Base-by-base conservation (phyloP, 2,797 vertebrate genomes). In the Trachurus trachurus region DNA sequence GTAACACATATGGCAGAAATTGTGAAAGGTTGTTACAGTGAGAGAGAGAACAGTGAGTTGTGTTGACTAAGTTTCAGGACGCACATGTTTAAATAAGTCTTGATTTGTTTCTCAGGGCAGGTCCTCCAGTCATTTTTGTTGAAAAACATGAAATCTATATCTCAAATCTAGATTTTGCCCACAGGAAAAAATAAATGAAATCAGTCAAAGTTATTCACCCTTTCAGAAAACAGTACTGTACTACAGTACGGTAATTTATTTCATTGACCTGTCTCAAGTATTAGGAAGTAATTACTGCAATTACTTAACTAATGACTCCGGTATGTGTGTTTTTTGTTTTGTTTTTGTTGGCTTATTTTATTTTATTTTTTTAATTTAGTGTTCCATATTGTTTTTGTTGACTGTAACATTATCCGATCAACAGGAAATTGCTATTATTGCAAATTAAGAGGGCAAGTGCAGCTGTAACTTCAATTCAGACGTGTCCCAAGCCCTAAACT, bases 191-290 rank as follows among this genome's bases (percentile, higher is more conserved):
- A 45, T 44, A 45, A 74, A 76, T 19, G 6, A 67, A 40, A 72
- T 52, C 40, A 37, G 57, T 76, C 37, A 57, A 16, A 3, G 73
- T 70, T 71, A 56, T 74, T 83, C 65, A 64, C 66, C 56, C 47
- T 61, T 59, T 76, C 31, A 70, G 69, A 50, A 59, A 82, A 83
- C 73, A 80, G 49, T 68, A 66, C 78, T 81, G 82, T 66, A 83
- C 64, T 89, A n/a, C n/a, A n/a, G n/a, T n/a, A n/a, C n/a, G n/a
- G n/a, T n/a, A 58, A 78, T 87, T 80, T 80, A 74, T 82, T 57
- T 37, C 34, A 37, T 37, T 37, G 34, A 37, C 34, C 34, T 37
- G 34, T 37, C 34, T 37, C 34, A 37, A 37, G 34, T 37, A 37
- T 37, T 37, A 37, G 6, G 34, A 37, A 37, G 34, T 1, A 37